A percentile compares a stretch with the other conserved stretches of the same genome.
Evolutionary conservation across 2,113 vertebrate species (phyloP).

Genomic region (Erythrolamprus reginae): DNA sequence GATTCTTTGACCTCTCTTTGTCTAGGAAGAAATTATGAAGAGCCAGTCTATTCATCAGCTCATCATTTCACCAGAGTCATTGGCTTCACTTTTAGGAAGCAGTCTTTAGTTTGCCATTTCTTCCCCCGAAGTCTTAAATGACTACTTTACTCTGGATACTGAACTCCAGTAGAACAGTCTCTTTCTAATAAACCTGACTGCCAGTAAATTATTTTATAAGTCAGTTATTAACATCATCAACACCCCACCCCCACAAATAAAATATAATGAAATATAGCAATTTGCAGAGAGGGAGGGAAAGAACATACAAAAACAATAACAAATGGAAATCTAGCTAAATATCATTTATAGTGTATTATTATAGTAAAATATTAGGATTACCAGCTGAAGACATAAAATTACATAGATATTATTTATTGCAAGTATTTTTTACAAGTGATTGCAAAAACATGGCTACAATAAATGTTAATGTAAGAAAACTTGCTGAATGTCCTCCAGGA

Average conservation of each 20-base stretch:
- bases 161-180: neutral
- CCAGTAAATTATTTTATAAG: neutral
- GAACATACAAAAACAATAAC: neutral
- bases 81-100: neutral
- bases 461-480: neutral
- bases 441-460: neutral
- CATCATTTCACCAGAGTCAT: neutral
- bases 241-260: neutral
- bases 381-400: neutral
- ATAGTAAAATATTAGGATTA: neutral
- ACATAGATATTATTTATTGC: neutral
- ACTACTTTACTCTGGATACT: neutral
- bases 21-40: neutral
- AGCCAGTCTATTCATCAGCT: neutral
- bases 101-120: neutral
- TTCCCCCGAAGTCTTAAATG: neutral
- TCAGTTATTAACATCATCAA: neutral
- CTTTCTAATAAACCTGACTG: neutral
- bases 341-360: neutral
- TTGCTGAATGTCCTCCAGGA: neutral
- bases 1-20: neutral
- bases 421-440: neutral
- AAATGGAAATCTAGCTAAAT: neutral
- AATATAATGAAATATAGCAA: neutral
- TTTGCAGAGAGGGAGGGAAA: neutral